Conservation (phyloP, 2,797 vertebrate genomes). For the Syngnathus rostellatus region DNA sequence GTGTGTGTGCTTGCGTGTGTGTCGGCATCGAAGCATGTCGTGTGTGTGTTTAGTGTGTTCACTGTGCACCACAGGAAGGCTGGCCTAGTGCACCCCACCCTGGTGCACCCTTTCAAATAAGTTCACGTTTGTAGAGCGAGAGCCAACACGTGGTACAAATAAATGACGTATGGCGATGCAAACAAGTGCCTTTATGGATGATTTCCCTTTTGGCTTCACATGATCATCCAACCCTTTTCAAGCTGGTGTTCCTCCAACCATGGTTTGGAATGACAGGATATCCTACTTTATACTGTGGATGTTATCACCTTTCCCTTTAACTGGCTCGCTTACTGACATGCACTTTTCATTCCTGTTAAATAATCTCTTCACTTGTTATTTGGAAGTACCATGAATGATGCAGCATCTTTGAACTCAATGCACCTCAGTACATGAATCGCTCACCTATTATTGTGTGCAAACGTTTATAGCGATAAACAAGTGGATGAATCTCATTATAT, state of each 20-base stretch:
- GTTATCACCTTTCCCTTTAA: slow-evolving; percentile 17
- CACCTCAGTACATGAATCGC: neutral
- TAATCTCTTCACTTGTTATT: neutral
- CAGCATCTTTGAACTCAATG: neutral
- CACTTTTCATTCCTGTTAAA: slow-evolving; percentile 2
- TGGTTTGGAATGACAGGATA: slow-evolving; percentile 42
- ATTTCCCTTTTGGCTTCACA: neutral
- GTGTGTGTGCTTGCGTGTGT: slow-evolving; percentile 5
- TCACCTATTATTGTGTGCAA: neutral
- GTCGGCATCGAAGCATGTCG: slow-evolving; percentile 25
- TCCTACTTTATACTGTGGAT: slow-evolving; percentile 31
- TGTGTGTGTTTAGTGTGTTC: neutral
- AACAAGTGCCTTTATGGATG: neutral
- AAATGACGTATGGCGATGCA: neutral
- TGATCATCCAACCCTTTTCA: neutral
- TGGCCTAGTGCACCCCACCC: slow-evolving; percentile 38
- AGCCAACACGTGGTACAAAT: neutral
- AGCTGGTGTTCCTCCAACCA: slow-evolving; percentile 11
- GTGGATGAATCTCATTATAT: neutral
- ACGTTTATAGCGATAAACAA: neutral
- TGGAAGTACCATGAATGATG: neutral
- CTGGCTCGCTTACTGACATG: slow-evolving; percentile 18
- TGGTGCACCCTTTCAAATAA: slow-evolving; percentile 47
- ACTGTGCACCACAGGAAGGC: slow-evolving; percentile 25
- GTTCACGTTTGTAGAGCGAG: slow-evolving; percentile 20